phyloP scores from a whole-genome alignment of 2,888 invertebrate species.

The Resseliella maxima region DNA sequence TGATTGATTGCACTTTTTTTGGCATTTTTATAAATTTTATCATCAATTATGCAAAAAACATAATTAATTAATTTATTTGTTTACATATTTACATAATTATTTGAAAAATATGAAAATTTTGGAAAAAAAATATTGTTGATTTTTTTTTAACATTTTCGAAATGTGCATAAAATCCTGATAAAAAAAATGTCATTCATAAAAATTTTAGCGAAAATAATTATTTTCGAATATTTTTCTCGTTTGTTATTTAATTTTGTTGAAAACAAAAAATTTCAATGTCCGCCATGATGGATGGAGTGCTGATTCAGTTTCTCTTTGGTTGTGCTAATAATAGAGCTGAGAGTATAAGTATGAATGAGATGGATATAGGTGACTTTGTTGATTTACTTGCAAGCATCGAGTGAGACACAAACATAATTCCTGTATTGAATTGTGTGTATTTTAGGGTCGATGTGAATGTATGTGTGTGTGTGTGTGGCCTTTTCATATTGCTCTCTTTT shows the following conservation, averaged over 20 bases:
- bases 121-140: not conserved
- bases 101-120: not conserved
- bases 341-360: not conserved
- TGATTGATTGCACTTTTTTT: not conserved
- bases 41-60: not conserved
- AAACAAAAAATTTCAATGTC: not conserved
- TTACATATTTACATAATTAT: not conserved
- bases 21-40: conserved; percentile 7
- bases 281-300: conserved; percentile 38
- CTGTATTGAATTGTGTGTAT: not conserved
- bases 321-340: conserved; percentile 29
- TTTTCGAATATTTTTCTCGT: conserved; percentile 27
- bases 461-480: not conserved
- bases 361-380: not conserved
- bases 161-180: not conserved
- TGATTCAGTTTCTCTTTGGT: conserved; percentile 21
- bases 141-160: conserved; percentile 22
- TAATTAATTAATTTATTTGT: conserved; percentile 42
- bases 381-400: not conserved
- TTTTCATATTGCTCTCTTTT: conserved; percentile 24
- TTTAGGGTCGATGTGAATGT: conserved; percentile 21
- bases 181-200: conserved; percentile 27
- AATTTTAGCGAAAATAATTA: conserved; percentile 13
- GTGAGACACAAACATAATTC: not conserved
- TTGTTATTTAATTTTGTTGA: conserved; percentile 22